Evolutionary conservation across 2,113 vertebrate genomes (phyloP).

Genomic region (Tauraco erythrolophus): DNA sequence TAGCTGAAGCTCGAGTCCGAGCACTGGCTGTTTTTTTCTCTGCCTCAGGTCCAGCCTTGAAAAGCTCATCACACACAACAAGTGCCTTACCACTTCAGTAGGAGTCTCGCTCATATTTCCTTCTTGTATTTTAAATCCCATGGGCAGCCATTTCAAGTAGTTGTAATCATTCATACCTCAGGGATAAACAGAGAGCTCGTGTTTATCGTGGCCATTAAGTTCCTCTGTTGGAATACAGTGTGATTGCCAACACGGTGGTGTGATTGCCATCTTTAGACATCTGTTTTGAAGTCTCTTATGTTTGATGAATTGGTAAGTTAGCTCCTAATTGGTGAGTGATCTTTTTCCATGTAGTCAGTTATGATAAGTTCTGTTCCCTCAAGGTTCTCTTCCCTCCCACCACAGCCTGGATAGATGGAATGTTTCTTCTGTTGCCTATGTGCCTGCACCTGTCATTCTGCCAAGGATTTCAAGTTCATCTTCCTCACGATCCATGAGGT

Average conservation of each 20-base stretch:
- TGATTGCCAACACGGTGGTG: background rate
- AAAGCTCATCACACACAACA: background rate
- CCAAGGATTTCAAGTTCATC: background rate
- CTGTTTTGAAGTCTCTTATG: background rate
- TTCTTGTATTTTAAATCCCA: background rate
- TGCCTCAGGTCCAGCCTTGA: background rate
- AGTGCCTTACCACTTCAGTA: background rate
- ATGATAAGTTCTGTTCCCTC: background rate
- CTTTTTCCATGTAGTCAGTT: slow-evolving; percentile 14
- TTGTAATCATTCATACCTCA: background rate
- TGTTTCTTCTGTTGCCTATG: background rate
- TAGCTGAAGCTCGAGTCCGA: background rate
- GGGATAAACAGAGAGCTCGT: background rate
- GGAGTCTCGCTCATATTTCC: background rate
- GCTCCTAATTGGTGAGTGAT: background rate
- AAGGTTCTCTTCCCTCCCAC: background rate
- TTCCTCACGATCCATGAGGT: background rate
- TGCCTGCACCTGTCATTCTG: background rate
- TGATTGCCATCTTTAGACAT: slow-evolving; percentile 50
- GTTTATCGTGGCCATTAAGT: background rate
- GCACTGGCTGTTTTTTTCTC: background rate
- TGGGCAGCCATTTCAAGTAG: background rate
- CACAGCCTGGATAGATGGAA: background rate
- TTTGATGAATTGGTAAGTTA: background rate
- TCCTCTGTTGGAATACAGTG: background rate